phyloP scores from a whole-genome alignment of 1,140 invertebrate genomes.

The Lycorma delicatula region DNA sequence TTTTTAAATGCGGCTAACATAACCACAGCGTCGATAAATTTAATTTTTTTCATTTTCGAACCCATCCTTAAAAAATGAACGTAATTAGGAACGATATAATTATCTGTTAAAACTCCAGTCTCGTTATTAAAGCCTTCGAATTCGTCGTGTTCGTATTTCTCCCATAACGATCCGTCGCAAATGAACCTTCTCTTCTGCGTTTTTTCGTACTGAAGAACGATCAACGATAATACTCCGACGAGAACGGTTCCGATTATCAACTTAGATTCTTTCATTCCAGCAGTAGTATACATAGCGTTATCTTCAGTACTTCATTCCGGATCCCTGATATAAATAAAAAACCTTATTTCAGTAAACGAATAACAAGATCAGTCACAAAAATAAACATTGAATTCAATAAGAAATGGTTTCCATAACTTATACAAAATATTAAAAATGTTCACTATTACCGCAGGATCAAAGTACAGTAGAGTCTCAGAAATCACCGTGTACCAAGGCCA shows the following conservation, averaged over 20 bases:
- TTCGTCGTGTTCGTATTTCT: not conserved
- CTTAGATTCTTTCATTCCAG: not conserved
- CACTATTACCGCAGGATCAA: too few species aligned
- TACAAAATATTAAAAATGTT: too few species aligned
- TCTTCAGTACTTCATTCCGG: too few species aligned
- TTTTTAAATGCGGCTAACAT: slow-evolving; percentile 26
- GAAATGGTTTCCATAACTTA: too few species aligned
- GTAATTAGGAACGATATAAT: slow-evolving; percentile 25
- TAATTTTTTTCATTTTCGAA: not conserved
- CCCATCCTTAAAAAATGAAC: slow-evolving; percentile 20
- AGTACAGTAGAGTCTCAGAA: too few species aligned
- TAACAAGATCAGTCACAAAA: too few species aligned
- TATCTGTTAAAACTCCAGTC: slow-evolving; percentile 15
- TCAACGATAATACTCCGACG: not conserved
- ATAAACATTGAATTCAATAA: too few species aligned
- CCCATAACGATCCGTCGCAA: not conserved
- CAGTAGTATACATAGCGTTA: too few species aligned
- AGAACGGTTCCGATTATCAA: not conserved
- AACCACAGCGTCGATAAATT: slow-evolving; percentile 24
- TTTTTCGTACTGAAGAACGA: not conserved
- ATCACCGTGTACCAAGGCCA: too few species aligned
- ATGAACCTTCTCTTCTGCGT: not conserved
- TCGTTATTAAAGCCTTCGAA: slow-evolving; percentile 27
- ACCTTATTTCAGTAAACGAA: too few species aligned
- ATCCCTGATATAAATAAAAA: too few species aligned